phyloP scores from a whole-genome alignment of 2,797 vertebrate species.

The Myripristis murdjan region DNA sequence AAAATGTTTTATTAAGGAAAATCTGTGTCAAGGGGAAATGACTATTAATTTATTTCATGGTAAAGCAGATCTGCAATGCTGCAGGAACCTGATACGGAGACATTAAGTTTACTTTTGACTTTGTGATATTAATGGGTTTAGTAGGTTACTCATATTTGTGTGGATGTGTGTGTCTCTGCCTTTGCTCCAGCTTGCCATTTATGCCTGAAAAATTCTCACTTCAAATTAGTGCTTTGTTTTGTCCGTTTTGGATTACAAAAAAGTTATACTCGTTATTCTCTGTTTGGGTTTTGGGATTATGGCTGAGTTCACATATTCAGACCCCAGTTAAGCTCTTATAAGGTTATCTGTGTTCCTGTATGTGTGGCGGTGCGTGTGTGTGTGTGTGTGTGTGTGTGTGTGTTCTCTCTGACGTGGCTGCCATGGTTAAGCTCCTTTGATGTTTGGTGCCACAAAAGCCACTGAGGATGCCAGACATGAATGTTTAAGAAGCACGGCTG shows the following conservation, averaged over 20 bases:
- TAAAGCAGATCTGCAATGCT: not conserved
- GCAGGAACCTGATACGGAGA: too few species aligned
- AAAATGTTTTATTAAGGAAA: not conserved
- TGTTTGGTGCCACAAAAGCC: conserved; percentile 34
- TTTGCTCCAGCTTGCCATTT: too few species aligned
- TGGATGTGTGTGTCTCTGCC: conserved; percentile 19
- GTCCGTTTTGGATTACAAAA: too few species aligned
- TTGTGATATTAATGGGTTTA: not conserved
- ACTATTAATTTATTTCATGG: too few species aligned
- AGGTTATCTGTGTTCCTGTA: not conserved
- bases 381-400: not conserved
- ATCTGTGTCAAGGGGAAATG: too few species aligned
- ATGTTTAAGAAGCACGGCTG: conserved; percentile 79
- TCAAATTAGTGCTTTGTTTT: too few species aligned
- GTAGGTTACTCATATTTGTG: not conserved
- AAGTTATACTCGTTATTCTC: too few species aligned
- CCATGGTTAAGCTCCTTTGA: conserved; percentile 35
- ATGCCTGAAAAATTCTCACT: too few species aligned
- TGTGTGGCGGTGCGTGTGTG: too few species aligned
- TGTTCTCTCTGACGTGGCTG: conserved; percentile 11
- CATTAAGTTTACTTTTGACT: too few species aligned
- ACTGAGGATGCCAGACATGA: conserved; percentile 67
- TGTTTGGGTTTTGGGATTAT: not conserved
- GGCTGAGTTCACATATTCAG: not conserved
- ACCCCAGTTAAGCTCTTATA: not conserved